Conservation (phyloP, 2,113 vertebrate species). For the Oxygymnocypris stewartii region DNA sequence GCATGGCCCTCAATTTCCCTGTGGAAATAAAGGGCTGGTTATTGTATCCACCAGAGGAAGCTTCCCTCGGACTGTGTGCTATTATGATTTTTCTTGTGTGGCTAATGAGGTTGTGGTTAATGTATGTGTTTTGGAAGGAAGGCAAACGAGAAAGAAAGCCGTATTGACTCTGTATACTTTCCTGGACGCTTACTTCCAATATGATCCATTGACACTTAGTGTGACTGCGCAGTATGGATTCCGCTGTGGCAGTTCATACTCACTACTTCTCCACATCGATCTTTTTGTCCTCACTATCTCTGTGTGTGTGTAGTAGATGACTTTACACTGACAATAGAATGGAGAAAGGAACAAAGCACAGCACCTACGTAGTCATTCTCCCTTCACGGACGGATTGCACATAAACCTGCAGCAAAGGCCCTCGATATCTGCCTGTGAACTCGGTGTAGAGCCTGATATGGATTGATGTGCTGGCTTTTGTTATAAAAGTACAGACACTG, state of each 20-base stretch:
- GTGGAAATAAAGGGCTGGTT: slow-evolving; percentile 44
- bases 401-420: background rate
- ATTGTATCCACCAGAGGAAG: slow-evolving; percentile 39
- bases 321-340: slow-evolving; percentile 52
- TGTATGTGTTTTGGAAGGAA: slow-evolving; percentile 28
- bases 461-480: slow-evolving; percentile 5
- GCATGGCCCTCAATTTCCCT: slow-evolving; percentile 4
- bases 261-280: slow-evolving; percentile 53
- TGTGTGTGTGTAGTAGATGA: slow-evolving; percentile 40
- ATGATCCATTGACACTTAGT: slow-evolving; percentile 27
- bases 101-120: slow-evolving; percentile 39
- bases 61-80: slow-evolving; percentile 29
- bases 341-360: slow-evolving; percentile 45
- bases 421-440: slow-evolving; percentile 8
- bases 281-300: slow-evolving; percentile 25
- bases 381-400: background rate
- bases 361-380: slow-evolving; percentile 48
- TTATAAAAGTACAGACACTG: background rate
- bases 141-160: background rate
- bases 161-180: slow-evolving; percentile 22
- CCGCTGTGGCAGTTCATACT: slow-evolving; percentile 47
- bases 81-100: slow-evolving; percentile 35
- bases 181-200: slow-evolving; percentile 15
- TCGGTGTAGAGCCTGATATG: background rate
- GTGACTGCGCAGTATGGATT: slow-evolving; percentile 38